Conservation (phyloP, 2,888 invertebrate genomes). For the Spilosoma lubricipeda region DNA sequence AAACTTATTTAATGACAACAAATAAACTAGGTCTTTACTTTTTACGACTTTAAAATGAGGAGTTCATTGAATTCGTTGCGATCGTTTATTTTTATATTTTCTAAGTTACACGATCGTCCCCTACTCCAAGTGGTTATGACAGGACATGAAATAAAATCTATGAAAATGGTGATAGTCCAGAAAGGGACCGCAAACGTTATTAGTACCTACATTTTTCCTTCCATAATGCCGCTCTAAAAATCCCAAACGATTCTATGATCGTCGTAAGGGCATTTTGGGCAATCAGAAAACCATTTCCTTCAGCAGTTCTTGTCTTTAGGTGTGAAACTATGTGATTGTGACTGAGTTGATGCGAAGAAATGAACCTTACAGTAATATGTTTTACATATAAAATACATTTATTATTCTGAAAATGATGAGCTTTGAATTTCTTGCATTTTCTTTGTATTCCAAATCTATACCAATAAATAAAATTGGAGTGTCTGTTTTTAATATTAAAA, state of each 20-base stretch:
- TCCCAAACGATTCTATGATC: constrained; percentile 5
- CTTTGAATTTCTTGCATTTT: neutral
- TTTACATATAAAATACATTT: neutral
- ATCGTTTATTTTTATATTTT: neutral
- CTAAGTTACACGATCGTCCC: neutral
- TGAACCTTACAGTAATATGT: neutral
- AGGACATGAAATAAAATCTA: neutral
- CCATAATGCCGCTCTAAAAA: neutral
- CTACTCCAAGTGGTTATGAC: neutral
- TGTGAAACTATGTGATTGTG: neutral
- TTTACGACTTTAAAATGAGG: neutral
- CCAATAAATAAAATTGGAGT: too few relatives aligned
- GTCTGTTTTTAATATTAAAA: too few relatives aligned
- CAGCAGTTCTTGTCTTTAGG: neutral
- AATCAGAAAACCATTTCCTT: constrained; percentile 8
- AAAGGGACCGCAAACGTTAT: neutral
- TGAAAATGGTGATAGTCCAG: neutral
- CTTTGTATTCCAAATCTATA: neutral
- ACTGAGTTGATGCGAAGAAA: neutral
- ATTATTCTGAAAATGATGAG: neutral
- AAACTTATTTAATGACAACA: neutral
- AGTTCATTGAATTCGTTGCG: neutral
- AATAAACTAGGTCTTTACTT: neutral
- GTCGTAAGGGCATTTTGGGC: constrained; percentile 6
- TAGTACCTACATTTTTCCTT: neutral